phyloP scores from a whole-genome alignment of 2,113 vertebrate species.

The Casuarius casuarius region DNA sequence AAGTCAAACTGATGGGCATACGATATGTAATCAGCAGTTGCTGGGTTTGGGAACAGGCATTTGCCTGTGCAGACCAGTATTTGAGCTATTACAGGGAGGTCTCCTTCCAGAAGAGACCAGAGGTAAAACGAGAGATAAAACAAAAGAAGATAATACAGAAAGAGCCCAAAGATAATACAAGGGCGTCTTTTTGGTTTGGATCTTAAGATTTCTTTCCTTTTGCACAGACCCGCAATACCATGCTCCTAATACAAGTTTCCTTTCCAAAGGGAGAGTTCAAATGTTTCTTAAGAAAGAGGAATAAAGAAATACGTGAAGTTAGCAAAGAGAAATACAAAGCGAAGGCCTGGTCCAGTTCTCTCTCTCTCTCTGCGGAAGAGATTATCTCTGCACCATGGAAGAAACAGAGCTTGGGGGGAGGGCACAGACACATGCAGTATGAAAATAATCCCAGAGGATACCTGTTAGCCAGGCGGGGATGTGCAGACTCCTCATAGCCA shows the following conservation, averaged over 20 bases:
- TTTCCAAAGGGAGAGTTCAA: background rate
- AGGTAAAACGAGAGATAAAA: background rate
- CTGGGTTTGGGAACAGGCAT: background rate
- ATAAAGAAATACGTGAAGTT: background rate
- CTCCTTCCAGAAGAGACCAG: background rate
- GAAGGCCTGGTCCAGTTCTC: background rate
- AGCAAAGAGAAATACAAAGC: background rate
- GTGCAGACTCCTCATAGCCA: background rate
- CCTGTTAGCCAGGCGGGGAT: background rate
- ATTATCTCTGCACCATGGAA: background rate
- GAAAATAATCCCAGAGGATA: background rate
- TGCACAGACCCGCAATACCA: background rate
- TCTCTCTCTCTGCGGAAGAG: background rate
- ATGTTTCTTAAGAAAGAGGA: background rate
- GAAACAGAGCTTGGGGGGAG: background rate
- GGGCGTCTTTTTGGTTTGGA: background rate
- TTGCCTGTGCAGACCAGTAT: background rate
- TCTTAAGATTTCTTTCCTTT: background rate
- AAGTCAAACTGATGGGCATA: background rate
- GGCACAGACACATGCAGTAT: rapidly evolving
- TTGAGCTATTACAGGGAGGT: background rate
- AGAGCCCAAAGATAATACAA: background rate
- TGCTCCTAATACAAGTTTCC: background rate
- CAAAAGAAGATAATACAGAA: background rate
- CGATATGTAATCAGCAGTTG: background rate